Base-by-base conservation (phyloP, 2,888 invertebrate genomes). In the Standfussiana lucernea region DNA sequence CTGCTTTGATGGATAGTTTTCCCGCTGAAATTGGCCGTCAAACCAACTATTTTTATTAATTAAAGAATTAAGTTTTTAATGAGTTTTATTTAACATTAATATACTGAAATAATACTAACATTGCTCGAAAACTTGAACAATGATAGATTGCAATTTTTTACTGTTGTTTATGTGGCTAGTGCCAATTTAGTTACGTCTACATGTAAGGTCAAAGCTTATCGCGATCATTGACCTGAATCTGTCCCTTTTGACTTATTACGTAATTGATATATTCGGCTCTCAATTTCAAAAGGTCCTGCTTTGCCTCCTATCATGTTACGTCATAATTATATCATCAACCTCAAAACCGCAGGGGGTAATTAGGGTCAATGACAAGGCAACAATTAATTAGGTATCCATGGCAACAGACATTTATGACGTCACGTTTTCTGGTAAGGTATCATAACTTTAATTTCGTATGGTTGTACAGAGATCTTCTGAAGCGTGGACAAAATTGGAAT, bases 301-400 rank as follows among this genome's bases (percentile, higher is more conserved):
- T 53, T 21, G 37, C 53, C 28, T n/a, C 28, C 21, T 65, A 75
- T 75, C 68, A 40, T 15, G 69, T 81, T 37, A 50, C 59, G 35
- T 15, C 56, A 64, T 81, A 65, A 80, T 81, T 66, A 81, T 59
- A 40, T 8, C 10, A 24, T 35, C 40, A 70, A 70, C 66, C 82
- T 53, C 69, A 56, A 77, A 75, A 70, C 74, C 81, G 47, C 84
- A 47, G 75, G 45, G 62, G 32, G 45, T 68, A 70, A 82, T 80
- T 82, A 82, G 69, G 76, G 76, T 80, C 45, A 82, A 47, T 67
- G 53, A 32, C 28, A 61, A n/a, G 40, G 8, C 24, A 66, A 53
- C 66, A 40, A 40, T 67, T 67, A 76, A 80, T 75, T 82, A 82
- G 37, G n/a, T 70, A 66, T 45, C 75, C 24, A 21, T 59, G 28